Conservation (phyloP, 1,140 invertebrate species). For the Conus ventricosus region DNA sequence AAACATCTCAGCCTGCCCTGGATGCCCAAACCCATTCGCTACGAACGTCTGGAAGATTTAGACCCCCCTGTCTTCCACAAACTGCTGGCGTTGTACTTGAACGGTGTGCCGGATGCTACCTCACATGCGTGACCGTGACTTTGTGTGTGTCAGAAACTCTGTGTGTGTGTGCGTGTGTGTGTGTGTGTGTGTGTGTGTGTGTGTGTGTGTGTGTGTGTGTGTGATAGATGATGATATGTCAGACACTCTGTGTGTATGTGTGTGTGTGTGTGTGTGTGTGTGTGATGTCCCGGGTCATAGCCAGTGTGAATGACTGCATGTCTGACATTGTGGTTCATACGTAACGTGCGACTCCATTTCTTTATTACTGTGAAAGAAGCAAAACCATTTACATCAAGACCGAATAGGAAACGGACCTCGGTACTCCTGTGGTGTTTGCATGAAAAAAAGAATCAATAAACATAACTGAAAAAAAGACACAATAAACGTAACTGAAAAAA, state of each 20-base stretch:
- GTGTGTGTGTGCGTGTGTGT: background rate
- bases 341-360: background rate
- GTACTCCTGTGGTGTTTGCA: no score
- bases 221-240: background rate
- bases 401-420: no score
- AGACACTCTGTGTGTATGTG: background rate
- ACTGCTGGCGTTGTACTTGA: constrained; percentile 86
- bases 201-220: constrained; percentile 1
- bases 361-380: background rate
- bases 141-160: background rate
- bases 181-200: background rate
- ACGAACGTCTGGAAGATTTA: constrained; percentile 81
- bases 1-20: constrained; percentile 67
- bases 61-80: constrained; percentile 86
- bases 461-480: no score
- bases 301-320: background rate
- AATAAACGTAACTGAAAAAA: no score
- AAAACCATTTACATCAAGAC: no score
- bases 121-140: background rate
- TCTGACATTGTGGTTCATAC: no score
- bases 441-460: no score
- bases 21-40: constrained; percentile 77
- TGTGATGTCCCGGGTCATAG: background rate
- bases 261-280: background rate
- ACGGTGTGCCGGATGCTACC: constrained; percentile 60